Base-by-base conservation (phyloP, 2,113 vertebrate species). In the Oreochromis spilurus region DNA sequence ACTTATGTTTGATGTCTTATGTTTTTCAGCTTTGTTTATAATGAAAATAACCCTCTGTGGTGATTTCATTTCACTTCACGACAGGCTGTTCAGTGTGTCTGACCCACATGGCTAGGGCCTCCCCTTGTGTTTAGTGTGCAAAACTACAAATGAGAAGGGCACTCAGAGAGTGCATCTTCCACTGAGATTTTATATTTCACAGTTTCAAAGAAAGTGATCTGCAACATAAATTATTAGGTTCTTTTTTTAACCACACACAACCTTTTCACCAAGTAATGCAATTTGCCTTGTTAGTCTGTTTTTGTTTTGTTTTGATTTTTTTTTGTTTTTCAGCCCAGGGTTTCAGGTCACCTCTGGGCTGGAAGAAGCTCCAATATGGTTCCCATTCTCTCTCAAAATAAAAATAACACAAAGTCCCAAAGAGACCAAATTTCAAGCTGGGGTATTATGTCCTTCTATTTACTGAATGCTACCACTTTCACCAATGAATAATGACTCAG, bases 101-200 rank as follows among this genome's bases (percentile, higher is more conserved):
- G 89, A 83, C 84, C 79, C 57, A 86, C n/a, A 79, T 81, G 87
- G 91, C 75, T 83, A 94, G 40, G 87, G 92, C 92, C 79, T 93
- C 95, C 93, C 82, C 93, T 94, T 85, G 95, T 95, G 95, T 92
- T 88, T 11, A 9, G 2, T 45, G 34, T 9, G 31, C 9, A 88
- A 50, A 88, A 94, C 72, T 70, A 52, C 45, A 50, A 77, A 77
- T n/a, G 4, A 52, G 6, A 50, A 77, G 14, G 43, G 14, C 8
- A 75, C 40, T 50, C 24, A 75, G 40, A 48, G 43, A 19, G 43
- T 12, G 43, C 16, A 29, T 12, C 16, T 70, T 70, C 65, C 65
- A 70, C 65, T 70, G 24, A 72, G 40, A 43, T 3, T 72, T 6
- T 45, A 72, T 43, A 72, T 50, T 75, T 75, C 43, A 72, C 21